phyloP scores from a whole-genome alignment of 2,888 invertebrate genomes.

The Tiphia femorata region DNA sequence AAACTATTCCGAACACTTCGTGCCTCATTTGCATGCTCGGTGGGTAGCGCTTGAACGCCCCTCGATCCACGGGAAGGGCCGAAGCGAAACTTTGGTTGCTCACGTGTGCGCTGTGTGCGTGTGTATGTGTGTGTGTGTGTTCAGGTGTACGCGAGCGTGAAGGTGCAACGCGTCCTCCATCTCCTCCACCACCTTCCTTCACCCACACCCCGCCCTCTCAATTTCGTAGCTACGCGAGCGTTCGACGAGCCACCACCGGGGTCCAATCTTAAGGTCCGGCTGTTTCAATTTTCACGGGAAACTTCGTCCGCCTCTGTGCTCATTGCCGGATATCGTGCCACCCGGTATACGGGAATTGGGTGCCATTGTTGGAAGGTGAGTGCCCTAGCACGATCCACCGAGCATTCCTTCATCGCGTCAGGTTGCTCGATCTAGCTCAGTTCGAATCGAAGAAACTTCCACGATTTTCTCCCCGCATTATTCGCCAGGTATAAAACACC shows the following conservation, averaged over 20 bases:
- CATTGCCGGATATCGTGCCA: background rate
- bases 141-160: background rate
- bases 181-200: too few relatives aligned
- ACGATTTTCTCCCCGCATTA: too few relatives aligned
- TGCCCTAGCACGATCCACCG: too few relatives aligned
- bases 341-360: background rate
- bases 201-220: background rate
- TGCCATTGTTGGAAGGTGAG: background rate
- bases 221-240: conserved; percentile 8
- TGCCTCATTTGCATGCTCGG: conserved; percentile 50
- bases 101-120: too few relatives aligned
- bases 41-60: conserved; percentile 12
- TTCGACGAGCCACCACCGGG: conserved; percentile 1
- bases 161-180: too few relatives aligned
- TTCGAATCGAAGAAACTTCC: too few relatives aligned
- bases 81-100: conserved; percentile 9
- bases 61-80: conserved; percentile 5
- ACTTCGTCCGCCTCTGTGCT: background rate
- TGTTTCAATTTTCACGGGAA: conserved; percentile 17
- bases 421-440: too few relatives aligned
- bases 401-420: too few relatives aligned
- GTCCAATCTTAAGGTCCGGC: conserved; percentile 7
- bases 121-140: too few relatives aligned
- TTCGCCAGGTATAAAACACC: too few relatives aligned
- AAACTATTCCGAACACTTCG: conserved; percentile 41